Percentiles rank a stretch among this genome's conserved stretches.
These are phyloP conservation scores for Micropoecilia bifurca DNA, from an alignment of 2,797 vertebrate species.

Conservation along the genomic window DNA sequence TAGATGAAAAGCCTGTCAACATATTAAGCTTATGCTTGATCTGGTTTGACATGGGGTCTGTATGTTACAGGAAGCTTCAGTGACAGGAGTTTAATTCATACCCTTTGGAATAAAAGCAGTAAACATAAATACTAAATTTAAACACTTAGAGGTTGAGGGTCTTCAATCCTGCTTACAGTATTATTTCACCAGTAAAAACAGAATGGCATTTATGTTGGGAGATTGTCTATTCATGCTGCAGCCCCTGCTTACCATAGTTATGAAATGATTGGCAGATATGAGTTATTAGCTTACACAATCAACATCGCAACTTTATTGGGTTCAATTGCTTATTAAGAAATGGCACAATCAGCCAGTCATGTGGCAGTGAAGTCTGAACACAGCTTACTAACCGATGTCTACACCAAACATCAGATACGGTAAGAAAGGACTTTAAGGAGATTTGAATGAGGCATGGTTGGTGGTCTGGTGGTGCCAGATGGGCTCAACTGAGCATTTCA, in stretches of 20 bases:
- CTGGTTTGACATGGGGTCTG: background rate
- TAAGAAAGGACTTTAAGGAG: background rate
- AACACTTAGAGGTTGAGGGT: background rate
- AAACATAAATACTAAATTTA: background rate
- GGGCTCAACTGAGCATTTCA: background rate
- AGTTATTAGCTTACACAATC: background rate
- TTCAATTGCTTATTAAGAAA: background rate
- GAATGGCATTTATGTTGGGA: background rate
- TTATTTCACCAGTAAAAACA: background rate
- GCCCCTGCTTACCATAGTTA: background rate
- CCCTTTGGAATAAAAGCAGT: conserved; percentile 1
- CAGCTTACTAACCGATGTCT: background rate
- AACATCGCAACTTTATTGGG: background rate
- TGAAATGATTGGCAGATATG: background rate
- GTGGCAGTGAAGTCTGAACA: background rate
- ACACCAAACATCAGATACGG: background rate
- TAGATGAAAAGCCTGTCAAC: background rate
- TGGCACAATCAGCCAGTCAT: background rate
- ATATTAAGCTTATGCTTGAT: background rate
- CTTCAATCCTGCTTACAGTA: background rate
- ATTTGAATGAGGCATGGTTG: background rate
- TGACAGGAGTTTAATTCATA: background rate
- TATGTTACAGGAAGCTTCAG: background rate
- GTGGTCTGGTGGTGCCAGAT: background rate
- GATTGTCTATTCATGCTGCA: background rate